Evolutionary conservation across 2,888 invertebrate species (phyloP).

Genomic region (Macaria notata): DNA sequence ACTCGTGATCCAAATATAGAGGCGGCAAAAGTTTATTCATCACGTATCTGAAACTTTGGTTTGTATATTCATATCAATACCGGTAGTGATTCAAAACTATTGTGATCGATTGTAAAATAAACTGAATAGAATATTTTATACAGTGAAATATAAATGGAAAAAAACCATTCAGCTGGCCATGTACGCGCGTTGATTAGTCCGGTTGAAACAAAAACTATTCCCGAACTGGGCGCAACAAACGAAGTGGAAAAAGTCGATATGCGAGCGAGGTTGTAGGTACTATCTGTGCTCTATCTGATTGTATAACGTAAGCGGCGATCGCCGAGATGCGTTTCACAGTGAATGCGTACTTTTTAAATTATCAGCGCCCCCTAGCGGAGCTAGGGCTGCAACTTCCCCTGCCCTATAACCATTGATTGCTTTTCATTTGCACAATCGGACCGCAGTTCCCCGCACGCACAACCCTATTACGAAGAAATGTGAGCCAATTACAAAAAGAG

Average conservation of each 20-base stretch:
- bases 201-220: slow-evolving; percentile 77
- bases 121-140: slow-evolving; percentile 49
- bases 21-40: slow-evolving; percentile 3
- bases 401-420: slow-evolving; percentile 73
- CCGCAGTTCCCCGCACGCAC: slow-evolving; percentile 61
- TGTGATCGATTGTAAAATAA: slow-evolving; percentile 37
- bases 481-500: slow-evolving; percentile 72
- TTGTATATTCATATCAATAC: not conserved
- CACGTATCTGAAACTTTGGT: slow-evolving; percentile 5
- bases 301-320: slow-evolving; percentile 73
- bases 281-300: slow-evolving; percentile 57
- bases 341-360: slow-evolving; percentile 70
- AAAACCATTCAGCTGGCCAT: slow-evolving; percentile 54
- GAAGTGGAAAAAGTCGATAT: slow-evolving; percentile 80
- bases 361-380: slow-evolving; percentile 45
- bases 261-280: slow-evolving; percentile 48
- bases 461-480: slow-evolving; percentile 60
- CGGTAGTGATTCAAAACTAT: slow-evolving; percentile 37
- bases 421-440: slow-evolving; percentile 56
- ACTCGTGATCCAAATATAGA: not conserved
- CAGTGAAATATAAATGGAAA: slow-evolving; percentile 50
- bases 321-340: slow-evolving; percentile 71
- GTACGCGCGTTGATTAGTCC: slow-evolving; percentile 76
- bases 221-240: slow-evolving; percentile 71
- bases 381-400: slow-evolving; percentile 33